A percentile compares a stretch with the other conserved stretches of the same genome.
These are phyloP conservation scores for Iphiclides podalirius DNA, from an alignment of 2,888 invertebrate species.

Conservation along the genomic window DNA sequence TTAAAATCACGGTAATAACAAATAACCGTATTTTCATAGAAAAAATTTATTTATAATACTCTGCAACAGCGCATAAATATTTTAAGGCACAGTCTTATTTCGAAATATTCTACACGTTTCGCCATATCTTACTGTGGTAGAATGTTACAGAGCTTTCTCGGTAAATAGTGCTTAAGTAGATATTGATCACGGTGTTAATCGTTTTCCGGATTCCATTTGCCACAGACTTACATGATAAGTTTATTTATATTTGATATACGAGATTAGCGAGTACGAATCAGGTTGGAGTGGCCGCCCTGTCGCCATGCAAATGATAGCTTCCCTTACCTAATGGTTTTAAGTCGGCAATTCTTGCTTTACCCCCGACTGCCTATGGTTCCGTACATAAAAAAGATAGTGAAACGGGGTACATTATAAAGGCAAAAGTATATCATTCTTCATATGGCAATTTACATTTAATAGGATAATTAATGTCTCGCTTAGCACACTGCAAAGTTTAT, in stretches of 20 bases:
- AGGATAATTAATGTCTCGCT: too few relatives aligned
- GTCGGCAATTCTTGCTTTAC: conserved; percentile 7
- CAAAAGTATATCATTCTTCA: too few relatives aligned
- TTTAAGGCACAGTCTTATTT: too few relatives aligned
- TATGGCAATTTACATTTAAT: too few relatives aligned
- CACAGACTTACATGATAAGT: conserved; percentile 29
- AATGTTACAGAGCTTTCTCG: conserved; percentile 9
- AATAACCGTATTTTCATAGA: too few relatives aligned
- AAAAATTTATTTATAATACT: too few relatives aligned
- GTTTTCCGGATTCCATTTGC: conserved; percentile 34
- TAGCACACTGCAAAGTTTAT: too few relatives aligned
- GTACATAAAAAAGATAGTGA: not conserved
- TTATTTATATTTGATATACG: conserved; percentile 48
- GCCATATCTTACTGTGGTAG: conserved; percentile 3
- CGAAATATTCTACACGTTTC: not conserved
- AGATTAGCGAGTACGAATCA: conserved; percentile 45
- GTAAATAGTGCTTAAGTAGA: conserved; percentile 13
- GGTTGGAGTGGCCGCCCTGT: conserved; percentile 60
- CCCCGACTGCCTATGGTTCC: not conserved
- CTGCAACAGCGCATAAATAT: too few relatives aligned
- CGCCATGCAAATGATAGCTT: conserved; percentile 73
- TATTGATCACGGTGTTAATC: conserved; percentile 17
- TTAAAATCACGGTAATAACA: too few relatives aligned
- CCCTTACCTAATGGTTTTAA: conserved; percentile 52
- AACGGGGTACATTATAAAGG: too few relatives aligned